phyloP scores from a whole-genome alignment of 2,113 vertebrate species.

The Indicator maculatus region DNA sequence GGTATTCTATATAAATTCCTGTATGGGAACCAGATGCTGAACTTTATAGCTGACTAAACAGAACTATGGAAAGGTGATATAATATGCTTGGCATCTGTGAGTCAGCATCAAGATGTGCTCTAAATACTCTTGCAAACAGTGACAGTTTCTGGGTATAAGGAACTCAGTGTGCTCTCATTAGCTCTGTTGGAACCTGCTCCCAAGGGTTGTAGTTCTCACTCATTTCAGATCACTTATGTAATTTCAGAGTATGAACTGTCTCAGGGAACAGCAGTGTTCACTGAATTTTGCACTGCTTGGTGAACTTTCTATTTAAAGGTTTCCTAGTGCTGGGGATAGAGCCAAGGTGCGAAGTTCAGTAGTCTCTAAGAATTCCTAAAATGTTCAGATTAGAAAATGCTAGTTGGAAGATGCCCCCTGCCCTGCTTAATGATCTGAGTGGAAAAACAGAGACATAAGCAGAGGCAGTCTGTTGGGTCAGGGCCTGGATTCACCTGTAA shows the following conservation, averaged over 20 bases:
- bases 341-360: background rate
- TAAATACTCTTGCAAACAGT: background rate
- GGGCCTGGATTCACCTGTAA: background rate
- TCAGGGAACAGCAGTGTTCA: background rate
- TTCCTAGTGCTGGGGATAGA: background rate
- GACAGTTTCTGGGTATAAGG: constrained; percentile 24
- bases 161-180: constrained; percentile 37
- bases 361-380: background rate
- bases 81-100: background rate
- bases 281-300: background rate
- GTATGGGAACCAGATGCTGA: background rate
- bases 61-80: constrained; percentile 3
- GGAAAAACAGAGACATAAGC: background rate
- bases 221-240: constrained; percentile 30
- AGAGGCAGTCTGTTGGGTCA: background rate
- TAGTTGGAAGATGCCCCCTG: background rate
- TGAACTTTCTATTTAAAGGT: constrained; percentile 5
- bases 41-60: constrained; percentile 44
- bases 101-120: constrained; percentile 33
- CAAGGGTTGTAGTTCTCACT: constrained; percentile 18
- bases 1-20: background rate
- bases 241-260: constrained; percentile 19
- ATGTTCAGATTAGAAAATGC: background rate
- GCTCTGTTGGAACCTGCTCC: background rate
- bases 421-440: background rate